These are phyloP conservation scores for Chaitophorus viminalis DNA, from an alignment of 2,888 invertebrate species.

Conservation along the genomic window DNA sequence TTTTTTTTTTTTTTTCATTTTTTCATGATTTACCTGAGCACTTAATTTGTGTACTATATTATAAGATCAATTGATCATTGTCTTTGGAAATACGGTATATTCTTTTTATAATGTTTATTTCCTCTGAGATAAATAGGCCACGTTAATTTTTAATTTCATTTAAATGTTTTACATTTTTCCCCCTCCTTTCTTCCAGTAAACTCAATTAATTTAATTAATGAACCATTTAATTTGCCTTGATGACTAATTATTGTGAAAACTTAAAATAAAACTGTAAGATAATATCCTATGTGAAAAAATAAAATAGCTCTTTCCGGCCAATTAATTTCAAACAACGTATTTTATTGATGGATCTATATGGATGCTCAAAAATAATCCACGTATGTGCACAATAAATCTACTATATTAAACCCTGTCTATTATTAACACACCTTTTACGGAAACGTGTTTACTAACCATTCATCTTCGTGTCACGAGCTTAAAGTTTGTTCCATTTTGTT, in stretches of 20 bases:
- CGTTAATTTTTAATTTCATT: too few relatives aligned
- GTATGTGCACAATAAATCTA: conserved; percentile 21
- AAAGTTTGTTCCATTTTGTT: conserved; percentile 15
- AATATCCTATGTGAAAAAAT: not conserved
- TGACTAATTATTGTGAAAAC: not conserved
- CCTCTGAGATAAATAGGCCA: too few relatives aligned
- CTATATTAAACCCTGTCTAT: conserved; percentile 17
- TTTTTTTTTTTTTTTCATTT: too few relatives aligned
- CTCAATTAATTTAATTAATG: too few relatives aligned
- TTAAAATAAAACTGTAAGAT: not conserved
- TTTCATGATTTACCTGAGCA: too few relatives aligned
- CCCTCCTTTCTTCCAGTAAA: too few relatives aligned
- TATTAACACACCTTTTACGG: conserved; percentile 26
- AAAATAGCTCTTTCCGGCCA: not conserved
- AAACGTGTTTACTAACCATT: conserved; percentile 20
- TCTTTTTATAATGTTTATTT: too few relatives aligned
- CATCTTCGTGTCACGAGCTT: conserved; percentile 13
- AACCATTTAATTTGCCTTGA: not conserved
- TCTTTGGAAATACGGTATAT: too few relatives aligned
- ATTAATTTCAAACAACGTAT: conserved; percentile 3
- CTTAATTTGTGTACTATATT: too few relatives aligned
- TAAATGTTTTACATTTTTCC: too few relatives aligned
- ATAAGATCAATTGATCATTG: too few relatives aligned
- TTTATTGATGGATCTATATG: conserved; percentile 8
- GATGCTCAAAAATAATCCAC: conserved; percentile 2